Evolutionary conservation across 2,888 invertebrate genomes (phyloP).

Genomic region (Muscina levida): DNA sequence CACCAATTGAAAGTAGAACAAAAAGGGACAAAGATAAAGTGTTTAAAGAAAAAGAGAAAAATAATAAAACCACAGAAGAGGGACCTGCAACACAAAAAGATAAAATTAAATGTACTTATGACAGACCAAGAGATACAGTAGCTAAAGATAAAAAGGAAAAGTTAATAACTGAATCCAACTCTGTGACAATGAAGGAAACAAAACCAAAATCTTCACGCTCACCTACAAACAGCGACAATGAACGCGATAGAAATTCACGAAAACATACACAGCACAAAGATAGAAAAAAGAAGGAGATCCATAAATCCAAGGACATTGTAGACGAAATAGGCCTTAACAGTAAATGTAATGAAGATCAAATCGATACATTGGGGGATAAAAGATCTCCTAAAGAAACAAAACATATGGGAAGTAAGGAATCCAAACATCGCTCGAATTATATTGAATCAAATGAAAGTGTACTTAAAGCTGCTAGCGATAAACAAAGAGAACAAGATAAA

Average conservation of each 20-base stretch:
- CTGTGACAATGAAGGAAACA: background rate
- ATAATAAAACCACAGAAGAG: background rate
- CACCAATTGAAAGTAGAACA: conserved; percentile 25
- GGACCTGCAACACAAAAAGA: background rate
- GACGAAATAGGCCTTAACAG: background rate
- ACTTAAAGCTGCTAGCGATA: background rate
- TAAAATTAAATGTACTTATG: background rate
- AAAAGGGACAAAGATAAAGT: background rate
- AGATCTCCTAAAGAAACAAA: too few relatives aligned
- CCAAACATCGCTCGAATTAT: background rate
- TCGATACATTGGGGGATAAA: too few relatives aligned
- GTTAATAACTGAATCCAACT: background rate
- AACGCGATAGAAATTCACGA: background rate
- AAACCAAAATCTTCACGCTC: background rate
- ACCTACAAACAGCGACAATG: background rate
- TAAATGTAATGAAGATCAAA: background rate
- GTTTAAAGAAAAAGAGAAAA: background rate
- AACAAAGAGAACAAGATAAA: too few relatives aligned
- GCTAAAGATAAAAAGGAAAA: background rate
- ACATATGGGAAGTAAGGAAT: too few relatives aligned
- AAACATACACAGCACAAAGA: background rate
- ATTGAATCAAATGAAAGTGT: conserved; percentile 2
- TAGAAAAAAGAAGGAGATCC: background rate
- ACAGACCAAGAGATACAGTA: background rate
- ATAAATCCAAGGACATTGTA: background rate